Conservation (phyloP, 2,888 invertebrate species). For the Carabus problematicus region DNA sequence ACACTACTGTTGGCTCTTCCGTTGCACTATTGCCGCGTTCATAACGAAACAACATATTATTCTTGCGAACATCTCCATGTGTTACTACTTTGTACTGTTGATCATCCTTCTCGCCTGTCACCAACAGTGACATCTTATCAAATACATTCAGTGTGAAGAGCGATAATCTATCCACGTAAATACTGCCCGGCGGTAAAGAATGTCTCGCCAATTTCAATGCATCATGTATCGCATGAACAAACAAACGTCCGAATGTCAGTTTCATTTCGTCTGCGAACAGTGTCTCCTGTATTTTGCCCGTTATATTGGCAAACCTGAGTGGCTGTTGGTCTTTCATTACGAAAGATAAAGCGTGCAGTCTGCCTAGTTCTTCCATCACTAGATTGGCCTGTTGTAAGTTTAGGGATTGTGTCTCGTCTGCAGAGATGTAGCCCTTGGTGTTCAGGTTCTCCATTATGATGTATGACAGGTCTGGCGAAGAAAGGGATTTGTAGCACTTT, state of each 20-base stretch:
- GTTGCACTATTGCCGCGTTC: conserved; percentile 18
- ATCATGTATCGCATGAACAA: conserved; percentile 46
- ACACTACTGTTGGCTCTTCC: conserved; percentile 21
- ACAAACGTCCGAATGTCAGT: conserved; percentile 43
- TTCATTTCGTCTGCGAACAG: conserved; percentile 40
- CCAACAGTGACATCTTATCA: conserved; percentile 39
- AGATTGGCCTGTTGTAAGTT: conserved; percentile 29
- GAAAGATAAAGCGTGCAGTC: conserved; percentile 48
- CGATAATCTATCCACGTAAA: conserved; percentile 47
- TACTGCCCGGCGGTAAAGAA: conserved; percentile 45
- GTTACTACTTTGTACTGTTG: conserved; percentile 45
- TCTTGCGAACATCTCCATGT: conserved; percentile 47
- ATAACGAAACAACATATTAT: conserved; percentile 45
- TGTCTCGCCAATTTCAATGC: conserved; percentile 46
- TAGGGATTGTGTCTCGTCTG: conserved; percentile 39
- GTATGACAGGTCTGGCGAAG: conserved; percentile 11
- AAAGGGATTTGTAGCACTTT: conserved; percentile 12
- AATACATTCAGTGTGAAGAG: conserved; percentile 44
- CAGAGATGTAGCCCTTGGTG: conserved; percentile 34
- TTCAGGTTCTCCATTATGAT: conserved; percentile 45
- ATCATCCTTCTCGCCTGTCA: conserved; percentile 29
- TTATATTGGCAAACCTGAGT: conserved; percentile 43
- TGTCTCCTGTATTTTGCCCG: conserved; percentile 45
- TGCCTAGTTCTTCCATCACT: conserved; percentile 44
- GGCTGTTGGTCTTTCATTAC: conserved; percentile 46